A percentile compares a stretch with the other conserved stretches of the same genome.
Evolutionary conservation across 2,888 invertebrate species (phyloP).

Genomic region (Thymelicus sylvestris): DNA sequence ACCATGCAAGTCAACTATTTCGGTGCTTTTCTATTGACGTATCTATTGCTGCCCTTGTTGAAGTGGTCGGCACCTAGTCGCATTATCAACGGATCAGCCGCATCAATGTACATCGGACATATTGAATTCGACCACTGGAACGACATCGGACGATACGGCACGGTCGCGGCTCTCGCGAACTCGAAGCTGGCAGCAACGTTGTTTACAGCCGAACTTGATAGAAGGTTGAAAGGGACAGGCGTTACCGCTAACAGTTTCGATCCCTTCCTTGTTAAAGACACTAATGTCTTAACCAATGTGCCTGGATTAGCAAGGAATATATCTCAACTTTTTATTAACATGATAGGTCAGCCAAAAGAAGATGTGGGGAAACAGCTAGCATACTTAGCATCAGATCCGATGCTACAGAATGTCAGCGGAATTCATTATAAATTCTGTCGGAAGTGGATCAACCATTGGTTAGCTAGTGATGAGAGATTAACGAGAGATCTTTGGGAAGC

Average conservation of each 20-base stretch:
- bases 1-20: constrained; percentile 90
- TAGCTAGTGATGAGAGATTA: constrained; percentile 53
- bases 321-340: constrained; percentile 56
- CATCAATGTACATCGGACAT: constrained; percentile 81
- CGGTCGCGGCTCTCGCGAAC: constrained; percentile 59
- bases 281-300: constrained; percentile 60
- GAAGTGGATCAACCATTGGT: constrained; percentile 65
- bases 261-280: constrained; percentile 69
- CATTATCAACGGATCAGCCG: constrained; percentile 86
- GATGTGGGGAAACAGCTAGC: constrained; percentile 66
- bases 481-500: constrained; percentile 63
- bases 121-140: constrained; percentile 72
- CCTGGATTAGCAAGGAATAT: constrained; percentile 52
- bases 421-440: constrained; percentile 67
- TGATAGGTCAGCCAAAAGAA: constrained; percentile 66
- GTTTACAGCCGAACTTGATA: constrained; percentile 85
- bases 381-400: constrained; percentile 63
- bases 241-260: constrained; percentile 88
- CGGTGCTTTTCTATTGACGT: constrained; percentile 89
- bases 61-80: constrained; percentile 84
- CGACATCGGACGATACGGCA: constrained; percentile 61
- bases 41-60: constrained; percentile 84
- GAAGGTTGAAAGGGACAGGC: constrained; percentile 78
- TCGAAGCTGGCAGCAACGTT: constrained; percentile 86
- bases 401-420: constrained; percentile 60